Conservation (phyloP, 2,888 invertebrate genomes). For the Pyrgus malvae region DNA sequence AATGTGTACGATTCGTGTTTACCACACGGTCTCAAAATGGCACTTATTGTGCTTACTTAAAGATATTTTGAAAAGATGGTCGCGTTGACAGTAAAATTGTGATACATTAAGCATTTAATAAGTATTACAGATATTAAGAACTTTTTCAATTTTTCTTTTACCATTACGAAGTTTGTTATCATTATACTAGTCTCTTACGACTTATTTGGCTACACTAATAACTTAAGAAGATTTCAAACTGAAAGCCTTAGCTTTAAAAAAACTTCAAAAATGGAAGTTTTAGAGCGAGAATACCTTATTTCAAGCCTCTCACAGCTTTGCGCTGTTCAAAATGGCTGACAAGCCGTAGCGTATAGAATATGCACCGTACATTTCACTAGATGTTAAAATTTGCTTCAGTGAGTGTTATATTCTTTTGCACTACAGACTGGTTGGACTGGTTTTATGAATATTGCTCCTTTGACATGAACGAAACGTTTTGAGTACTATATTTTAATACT, state of each 20-base stretch:
- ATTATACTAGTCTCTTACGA: no score
- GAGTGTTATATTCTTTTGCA: not conserved
- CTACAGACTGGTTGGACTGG: not conserved
- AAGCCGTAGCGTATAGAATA: constrained; percentile 4
- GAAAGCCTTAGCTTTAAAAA: no score
- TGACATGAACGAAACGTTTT: not conserved
- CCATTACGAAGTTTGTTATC: no score
- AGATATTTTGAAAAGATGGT: constrained; percentile 20
- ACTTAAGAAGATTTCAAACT: no score
- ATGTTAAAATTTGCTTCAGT: not conserved
- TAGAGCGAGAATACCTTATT: constrained; percentile 3
- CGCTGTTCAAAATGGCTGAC: constrained; percentile 28
- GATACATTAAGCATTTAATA: not conserved
- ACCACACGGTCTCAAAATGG: constrained; percentile 43
- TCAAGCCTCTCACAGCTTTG: not conserved
- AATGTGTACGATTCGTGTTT: constrained; percentile 38
- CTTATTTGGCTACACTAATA: no score
- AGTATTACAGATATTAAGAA: constrained; percentile 22
- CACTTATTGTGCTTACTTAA: constrained; percentile 49
- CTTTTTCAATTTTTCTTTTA: not conserved
- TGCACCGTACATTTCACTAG: not conserved
- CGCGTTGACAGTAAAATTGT: constrained; percentile 13
- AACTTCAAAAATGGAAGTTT: no score
- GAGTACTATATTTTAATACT: no score
- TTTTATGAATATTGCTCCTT: not conserved